Evolutionary conservation across 2,888 invertebrate species (phyloP).

Genomic region (Lissonota sp.): DNA sequence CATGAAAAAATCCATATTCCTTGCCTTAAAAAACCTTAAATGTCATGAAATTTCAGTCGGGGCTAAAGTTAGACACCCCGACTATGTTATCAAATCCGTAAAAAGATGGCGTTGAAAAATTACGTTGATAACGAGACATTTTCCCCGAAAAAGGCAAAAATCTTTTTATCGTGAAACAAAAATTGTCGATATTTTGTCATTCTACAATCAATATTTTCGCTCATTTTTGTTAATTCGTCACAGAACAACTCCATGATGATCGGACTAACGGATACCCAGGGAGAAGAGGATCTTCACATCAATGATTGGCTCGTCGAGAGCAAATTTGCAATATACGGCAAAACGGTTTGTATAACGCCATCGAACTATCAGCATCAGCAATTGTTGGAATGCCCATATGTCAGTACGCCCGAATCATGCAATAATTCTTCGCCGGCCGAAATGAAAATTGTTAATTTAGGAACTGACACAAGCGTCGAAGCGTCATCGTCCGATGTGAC

Average conservation of each 20-base stretch:
- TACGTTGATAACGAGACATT: not conserved
- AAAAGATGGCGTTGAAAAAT: not conserved
- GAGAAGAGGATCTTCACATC: slow-evolving; percentile 74
- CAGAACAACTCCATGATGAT: slow-evolving; percentile 79
- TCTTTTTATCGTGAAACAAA: too few species aligned
- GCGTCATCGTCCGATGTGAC: not conserved
- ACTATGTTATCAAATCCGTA: too few species aligned
- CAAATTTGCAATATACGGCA: slow-evolving; percentile 73
- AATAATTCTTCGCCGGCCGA: slow-evolving; percentile 7
- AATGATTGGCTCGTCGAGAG: slow-evolving; percentile 77
- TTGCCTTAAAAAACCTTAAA: too few species aligned
- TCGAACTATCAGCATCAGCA: slow-evolving; percentile 68
- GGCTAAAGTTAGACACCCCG: too few species aligned
- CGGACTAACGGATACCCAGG: slow-evolving; percentile 74
- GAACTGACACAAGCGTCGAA: not conserved
- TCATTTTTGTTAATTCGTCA: slow-evolving; percentile 32
- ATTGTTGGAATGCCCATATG: slow-evolving; percentile 48
- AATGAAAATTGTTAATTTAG: slow-evolving; percentile 18
- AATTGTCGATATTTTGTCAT: slow-evolving; percentile 23
- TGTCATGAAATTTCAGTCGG: too few species aligned
- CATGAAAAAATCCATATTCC: too few species aligned
- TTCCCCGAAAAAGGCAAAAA: too few species aligned
- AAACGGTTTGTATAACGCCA: slow-evolving; percentile 78
- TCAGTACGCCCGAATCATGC: not conserved
- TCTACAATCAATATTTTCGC: slow-evolving; percentile 23